Evolutionary conservation across 1,140 invertebrate species (phyloP).

Genomic region (Melanaphis sacchari): DNA sequence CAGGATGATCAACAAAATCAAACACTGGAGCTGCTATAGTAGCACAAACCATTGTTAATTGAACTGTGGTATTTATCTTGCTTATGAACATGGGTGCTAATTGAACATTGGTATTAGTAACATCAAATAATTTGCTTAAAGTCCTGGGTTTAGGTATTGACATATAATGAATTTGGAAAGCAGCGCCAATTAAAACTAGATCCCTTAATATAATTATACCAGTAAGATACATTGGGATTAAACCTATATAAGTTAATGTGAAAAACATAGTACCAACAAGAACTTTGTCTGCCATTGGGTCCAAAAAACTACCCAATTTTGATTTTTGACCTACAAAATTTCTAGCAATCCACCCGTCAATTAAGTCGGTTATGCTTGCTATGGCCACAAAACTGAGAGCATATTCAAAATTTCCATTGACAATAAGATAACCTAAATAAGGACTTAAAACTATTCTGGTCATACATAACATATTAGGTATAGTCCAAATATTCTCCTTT

Average conservation of each 20-base stretch:
- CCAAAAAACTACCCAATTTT: conserved; percentile 92
- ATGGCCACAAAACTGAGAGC: conserved; percentile 78
- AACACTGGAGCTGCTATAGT: conserved; percentile 86
- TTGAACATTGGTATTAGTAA: conserved; percentile 87
- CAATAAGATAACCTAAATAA: conserved; percentile 81
- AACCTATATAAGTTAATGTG: conserved; percentile 54
- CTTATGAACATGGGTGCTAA: conserved; percentile 88
- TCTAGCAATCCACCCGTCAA: conserved; percentile 96
- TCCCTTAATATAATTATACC: conserved; percentile 85
- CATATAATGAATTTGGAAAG: conserved; percentile 88
- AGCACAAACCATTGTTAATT: conserved; percentile 80
- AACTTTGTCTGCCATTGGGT: conserved; percentile 97
- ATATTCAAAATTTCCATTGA: conserved; percentile 76
- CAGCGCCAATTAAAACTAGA: conserved; percentile 79
- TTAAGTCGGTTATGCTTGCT: conserved; percentile 85
- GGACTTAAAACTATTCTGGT: conserved; percentile 84
- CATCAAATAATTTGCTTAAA: conserved; percentile 87
- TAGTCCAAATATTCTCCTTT: conserved; percentile 89
- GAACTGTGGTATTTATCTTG: conserved; percentile 92
- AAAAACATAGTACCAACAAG: conserved; percentile 85
- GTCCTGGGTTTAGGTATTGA: conserved; percentile 89
- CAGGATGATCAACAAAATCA: conserved; percentile 77
- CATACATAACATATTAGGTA: conserved; percentile 90
- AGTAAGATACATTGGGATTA: conserved; percentile 73
- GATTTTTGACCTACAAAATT: conserved; percentile 89